Conservation (phyloP, 2,113 vertebrate genomes). For the Dipodomys ordii region DNA sequence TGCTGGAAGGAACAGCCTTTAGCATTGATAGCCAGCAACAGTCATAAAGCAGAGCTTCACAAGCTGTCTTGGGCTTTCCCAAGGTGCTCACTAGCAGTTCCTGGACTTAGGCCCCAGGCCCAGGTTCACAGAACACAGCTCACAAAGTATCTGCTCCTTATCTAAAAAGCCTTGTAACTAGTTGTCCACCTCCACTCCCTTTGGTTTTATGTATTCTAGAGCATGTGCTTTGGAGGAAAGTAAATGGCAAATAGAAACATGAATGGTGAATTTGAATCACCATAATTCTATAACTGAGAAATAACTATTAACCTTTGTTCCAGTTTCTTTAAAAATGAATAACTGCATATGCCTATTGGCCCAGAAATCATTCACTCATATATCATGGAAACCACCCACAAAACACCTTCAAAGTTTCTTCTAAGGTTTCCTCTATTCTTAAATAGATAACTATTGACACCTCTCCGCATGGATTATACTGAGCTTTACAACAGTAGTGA, state of each 20-base stretch:
- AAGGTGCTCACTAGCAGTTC: not conserved
- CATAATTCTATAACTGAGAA: not conserved
- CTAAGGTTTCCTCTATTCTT: not conserved
- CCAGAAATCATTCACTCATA: not conserved
- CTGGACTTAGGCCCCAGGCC: not conserved
- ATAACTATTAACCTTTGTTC: not conserved
- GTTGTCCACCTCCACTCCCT: too few species aligned
- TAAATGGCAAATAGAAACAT: not conserved
- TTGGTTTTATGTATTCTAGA: too few species aligned
- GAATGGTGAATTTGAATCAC: conserved; percentile 4
- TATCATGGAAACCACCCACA: not conserved
- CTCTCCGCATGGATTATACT: not conserved
- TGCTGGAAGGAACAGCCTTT: not conserved
- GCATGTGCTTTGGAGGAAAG: not conserved
- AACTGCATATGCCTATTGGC: not conserved
- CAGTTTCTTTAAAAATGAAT: not conserved
- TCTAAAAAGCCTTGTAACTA: not conserved
- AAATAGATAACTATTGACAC: not conserved
- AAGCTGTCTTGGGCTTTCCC: not conserved
- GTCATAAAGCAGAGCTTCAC: not conserved
- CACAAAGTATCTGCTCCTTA: not conserved
- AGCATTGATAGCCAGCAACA: too few species aligned
- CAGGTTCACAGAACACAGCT: not conserved
- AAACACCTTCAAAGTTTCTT: not conserved
- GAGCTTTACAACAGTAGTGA: not conserved